Base-by-base conservation (phyloP, 1,140 invertebrate genomes). In the Drosophila miranda region DNA sequence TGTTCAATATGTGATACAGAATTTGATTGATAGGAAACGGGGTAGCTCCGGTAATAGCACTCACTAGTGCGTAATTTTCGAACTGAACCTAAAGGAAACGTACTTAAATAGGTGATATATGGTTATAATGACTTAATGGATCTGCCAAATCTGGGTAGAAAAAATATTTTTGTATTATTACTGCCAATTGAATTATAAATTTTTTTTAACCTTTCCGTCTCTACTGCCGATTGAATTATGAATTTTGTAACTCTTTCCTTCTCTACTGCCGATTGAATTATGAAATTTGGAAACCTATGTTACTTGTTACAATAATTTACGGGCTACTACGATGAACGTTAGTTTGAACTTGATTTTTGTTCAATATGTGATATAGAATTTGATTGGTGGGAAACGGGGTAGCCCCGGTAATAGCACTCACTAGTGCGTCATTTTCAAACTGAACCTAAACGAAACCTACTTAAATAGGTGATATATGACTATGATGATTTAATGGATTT, bases 81-180 rank as follows among this genome's bases (percentile, higher is more conserved):
- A 68, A 48, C 50, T 60, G 45, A 67, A 74, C 48, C 46, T 69
- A 51, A 62, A 63, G 51, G 3, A 46, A 62, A 48, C 69, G 30
- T 43, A 63, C 13, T 52, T 56, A 73, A 72, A 56, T 72, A 72
- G 23, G 38, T 30, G 58, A 73, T 73, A 73, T 16, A 34, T 13
- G 41, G 51, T 42, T 62, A 58, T 19, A 1, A 19, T 19, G 16
- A 19, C 1, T 19, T 19, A 19, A 19, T 19, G 16, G 16, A 19
- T 19, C 16, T 19, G 16, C 16, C 16, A 19, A 19, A 19, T 1
- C 16, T 19, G 16, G 16, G 16, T 19, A n/a, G n/a, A n/a, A n/a
- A n/a, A n/a, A n/a, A n/a, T n/a, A n/a, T 16, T 16, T 16, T 16
- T 16, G 16, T 16, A 16, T 16, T 16, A 16, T 16, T 16, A 16